Percentiles rank a stretch among this genome's conserved stretches.
These are phyloP conservation scores for Drosophila birchii DNA, from an alignment of 2,888 invertebrate species.

Conservation along the genomic window DNA sequence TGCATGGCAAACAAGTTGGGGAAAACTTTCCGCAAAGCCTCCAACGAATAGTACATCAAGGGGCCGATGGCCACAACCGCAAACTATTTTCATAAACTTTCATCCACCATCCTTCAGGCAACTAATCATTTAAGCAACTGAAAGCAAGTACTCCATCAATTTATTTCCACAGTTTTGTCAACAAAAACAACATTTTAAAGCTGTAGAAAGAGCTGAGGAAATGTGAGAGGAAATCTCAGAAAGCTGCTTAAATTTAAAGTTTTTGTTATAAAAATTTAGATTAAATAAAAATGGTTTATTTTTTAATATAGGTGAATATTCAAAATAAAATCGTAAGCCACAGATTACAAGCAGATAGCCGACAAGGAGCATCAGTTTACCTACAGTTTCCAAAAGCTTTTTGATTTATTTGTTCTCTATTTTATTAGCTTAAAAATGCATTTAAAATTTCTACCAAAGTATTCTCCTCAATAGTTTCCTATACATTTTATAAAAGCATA, in stretches of 20 bases:
- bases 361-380: background rate
- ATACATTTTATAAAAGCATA: background rate
- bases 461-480: background rate
- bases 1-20: slow-evolving; percentile 38
- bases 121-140: slow-evolving; percentile 41
- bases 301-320: background rate
- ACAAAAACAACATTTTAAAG: slow-evolving; percentile 1
- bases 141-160: slow-evolving; percentile 27
- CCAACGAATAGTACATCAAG: slow-evolving; percentile 3
- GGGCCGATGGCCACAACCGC: slow-evolving; percentile 22
- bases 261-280: background rate
- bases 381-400: background rate
- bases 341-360: background rate
- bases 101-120: slow-evolving; percentile 38
- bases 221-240: background rate
- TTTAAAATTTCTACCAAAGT: background rate
- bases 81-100: slow-evolving; percentile 57
- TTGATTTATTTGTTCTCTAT: background rate
- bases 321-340: background rate
- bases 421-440: background rate
- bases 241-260: background rate
- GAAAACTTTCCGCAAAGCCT: slow-evolving; percentile 25
- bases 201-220: background rate
- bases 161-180: slow-evolving; percentile 12
- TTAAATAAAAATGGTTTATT: background rate